Base-by-base conservation (phyloP, 2,113 vertebrate genomes). In the Vicugna pacos region DNA sequence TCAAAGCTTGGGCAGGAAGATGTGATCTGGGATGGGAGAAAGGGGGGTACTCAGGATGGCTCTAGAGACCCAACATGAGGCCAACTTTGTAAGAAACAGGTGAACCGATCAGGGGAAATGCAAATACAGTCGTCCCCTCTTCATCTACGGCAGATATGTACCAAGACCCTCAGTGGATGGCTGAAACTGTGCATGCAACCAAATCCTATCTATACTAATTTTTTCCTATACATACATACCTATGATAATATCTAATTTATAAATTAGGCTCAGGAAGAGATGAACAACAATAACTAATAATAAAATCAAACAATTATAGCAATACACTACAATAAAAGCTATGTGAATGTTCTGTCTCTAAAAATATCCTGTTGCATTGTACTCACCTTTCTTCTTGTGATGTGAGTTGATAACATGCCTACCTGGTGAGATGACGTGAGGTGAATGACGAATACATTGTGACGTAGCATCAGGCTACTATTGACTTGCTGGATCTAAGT, bases 341-440 rank as follows among this genome's bases (percentile, higher is more conserved):
- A 35, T 14, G 20, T 6, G 6, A 35, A 15, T 8, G 32, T 54
- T 5, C 4, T 77, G 48, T n/a, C 75, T 35, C 76, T 35, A 50
- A 24, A 79, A 22, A 1, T 35, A 79, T 2, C 6, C 14, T 54
- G 14, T 26, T 2, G 20, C 20, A 15, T 0, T 2, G 20, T 35
- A 24, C 32, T 56, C 52, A 24, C 7, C 1, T 32, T n/a, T 62
- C 60, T 26, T 35, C 20, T 22, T 35, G 52, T 35, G 52, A 35
- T 24, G 20, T 3, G 52, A 35, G 32, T 9, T 26, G 52, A 24
- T 35, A 5, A 35, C 20, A 26, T 35, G 32, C 6, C 50, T 8
- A 15, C 52, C 32, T 14, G 50, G 35, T 8, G 20, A 56, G 76
- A n/a, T 3, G 12, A 24, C 24, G 50, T 0, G 7, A 10, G 32